Conservation (phyloP, 2,888 invertebrate species). For the Uloborus plumipes region DNA sequence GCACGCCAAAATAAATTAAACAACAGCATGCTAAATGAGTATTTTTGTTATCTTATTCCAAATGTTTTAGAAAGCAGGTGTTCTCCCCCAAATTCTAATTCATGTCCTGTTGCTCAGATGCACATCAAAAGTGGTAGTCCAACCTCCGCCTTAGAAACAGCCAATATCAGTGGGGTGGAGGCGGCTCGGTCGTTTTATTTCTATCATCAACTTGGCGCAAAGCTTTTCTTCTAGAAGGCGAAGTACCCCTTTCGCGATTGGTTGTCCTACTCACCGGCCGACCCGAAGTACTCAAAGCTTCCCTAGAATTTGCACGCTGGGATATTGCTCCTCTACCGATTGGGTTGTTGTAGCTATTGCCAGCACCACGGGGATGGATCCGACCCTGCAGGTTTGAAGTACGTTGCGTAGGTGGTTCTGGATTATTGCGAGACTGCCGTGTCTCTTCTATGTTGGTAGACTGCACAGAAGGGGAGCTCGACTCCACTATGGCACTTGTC, state of each 20-base stretch:
- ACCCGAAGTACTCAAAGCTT: constrained; percentile 40
- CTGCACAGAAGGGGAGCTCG: constrained; percentile 43
- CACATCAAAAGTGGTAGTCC: constrained; percentile 51
- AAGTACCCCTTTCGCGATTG: constrained; percentile 56
- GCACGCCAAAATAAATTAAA: constrained; percentile 59
- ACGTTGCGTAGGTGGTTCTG: constrained; percentile 31
- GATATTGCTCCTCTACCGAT: constrained; percentile 44
- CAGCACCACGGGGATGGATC: constrained; percentile 44
- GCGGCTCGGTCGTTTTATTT: constrained; percentile 65
- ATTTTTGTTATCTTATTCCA: constrained; percentile 43
- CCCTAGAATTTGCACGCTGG: constrained; percentile 43
- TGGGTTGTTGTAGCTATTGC: constrained; percentile 50
- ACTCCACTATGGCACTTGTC: constrained; percentile 59
- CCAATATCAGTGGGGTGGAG: constrained; percentile 64
- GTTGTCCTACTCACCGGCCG: constrained; percentile 55
- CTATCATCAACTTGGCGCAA: constrained; percentile 64
- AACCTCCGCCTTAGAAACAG: constrained; percentile 8
- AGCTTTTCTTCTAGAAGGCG: constrained; percentile 65
- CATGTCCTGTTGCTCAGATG: constrained; percentile 53
- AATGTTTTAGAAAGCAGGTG: constrained; percentile 59
- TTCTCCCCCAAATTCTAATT: constrained; percentile 52
- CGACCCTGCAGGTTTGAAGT: constrained; percentile 32
- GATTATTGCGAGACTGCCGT: constrained; percentile 30
- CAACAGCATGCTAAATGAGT: constrained; percentile 55
- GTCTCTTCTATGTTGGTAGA: constrained; percentile 37